phyloP scores from a whole-genome alignment of 2,113 vertebrate genomes.

The Apeltes quadracus region DNA sequence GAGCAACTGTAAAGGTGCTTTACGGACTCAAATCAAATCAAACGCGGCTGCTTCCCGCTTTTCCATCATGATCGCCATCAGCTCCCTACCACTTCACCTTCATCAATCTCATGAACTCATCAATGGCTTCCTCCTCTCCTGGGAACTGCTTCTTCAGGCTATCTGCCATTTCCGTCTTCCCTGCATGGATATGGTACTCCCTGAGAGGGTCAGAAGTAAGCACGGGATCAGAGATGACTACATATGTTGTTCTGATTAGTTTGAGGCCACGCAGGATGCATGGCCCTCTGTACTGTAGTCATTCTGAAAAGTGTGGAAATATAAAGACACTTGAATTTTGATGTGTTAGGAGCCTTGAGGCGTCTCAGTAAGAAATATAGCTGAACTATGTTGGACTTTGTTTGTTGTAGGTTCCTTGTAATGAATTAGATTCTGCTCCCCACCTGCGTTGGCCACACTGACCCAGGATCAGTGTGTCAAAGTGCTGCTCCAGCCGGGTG shows the following conservation, averaged over 20 bases:
- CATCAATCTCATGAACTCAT: conserved; percentile 82
- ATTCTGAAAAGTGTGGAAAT: neutral
- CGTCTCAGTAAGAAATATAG: neutral
- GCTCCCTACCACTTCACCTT: conserved; percentile 73
- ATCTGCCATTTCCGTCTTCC: conserved; percentile 79
- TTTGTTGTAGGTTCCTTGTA: neutral
- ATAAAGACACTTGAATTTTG: neutral
- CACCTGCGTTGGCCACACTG: conserved; percentile 62
- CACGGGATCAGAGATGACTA: neutral
- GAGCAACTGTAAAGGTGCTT: neutral
- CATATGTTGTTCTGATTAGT: neutral
- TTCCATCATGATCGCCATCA: neutral
- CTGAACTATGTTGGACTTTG: neutral
- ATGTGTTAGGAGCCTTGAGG: neutral
- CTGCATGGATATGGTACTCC: conserved; percentile 75
- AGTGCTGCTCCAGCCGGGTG: conserved; percentile 80
- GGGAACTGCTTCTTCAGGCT: conserved; percentile 84
- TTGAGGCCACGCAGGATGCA: neutral
- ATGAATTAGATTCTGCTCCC: neutral
- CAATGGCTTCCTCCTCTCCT: conserved; percentile 77
- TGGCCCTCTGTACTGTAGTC: no score
- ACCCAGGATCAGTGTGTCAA: conserved; percentile 79
- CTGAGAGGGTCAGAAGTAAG: conserved; percentile 25
- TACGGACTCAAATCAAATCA: neutral
- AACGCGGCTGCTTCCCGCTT: neutral